Base-by-base conservation (phyloP, 2,113 vertebrate species). In the Brachirus orientalis region DNA sequence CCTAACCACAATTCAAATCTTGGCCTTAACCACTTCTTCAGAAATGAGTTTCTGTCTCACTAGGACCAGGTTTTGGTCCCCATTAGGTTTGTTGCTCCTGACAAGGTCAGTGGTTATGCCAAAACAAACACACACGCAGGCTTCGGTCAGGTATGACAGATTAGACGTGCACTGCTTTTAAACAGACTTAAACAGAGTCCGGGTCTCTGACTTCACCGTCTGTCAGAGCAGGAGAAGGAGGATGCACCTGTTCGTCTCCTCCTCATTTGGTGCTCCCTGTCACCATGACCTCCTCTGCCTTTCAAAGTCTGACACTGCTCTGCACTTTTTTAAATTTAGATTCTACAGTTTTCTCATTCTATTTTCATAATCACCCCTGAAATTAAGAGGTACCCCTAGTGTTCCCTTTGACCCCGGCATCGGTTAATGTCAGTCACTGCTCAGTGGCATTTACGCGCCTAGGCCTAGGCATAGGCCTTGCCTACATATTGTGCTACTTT, bases 401-500 rank as follows among this genome's bases (percentile, higher is more conserved):
- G 0, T 70, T 67, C 12, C 60, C 68, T 76, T 68, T 80, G 76
- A 79, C 77, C 69, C 50, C 22, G 1, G 19, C 43, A 8, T 37
- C n/a, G 3, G 1, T 59, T 48, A 13, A 20, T 1, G 14, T n/a
- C 46, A 11, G 13, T 45, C 51, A 9, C 35, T 33, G 47, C 56
- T 35, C 7, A 5, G 38, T 56, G 41, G 43, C 35, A 38, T 36
- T 18, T 48, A 12, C 0, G 7, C 1, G 3, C 69, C 72, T 63
- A n/a, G n/a, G n/a, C n/a, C n/a, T n/a, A n/a, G n/a, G n/a, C n/a
- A n/a, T n/a, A n/a, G n/a, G n/a, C 65, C 50, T 65, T 73, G 62
- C 69, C 63, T 69, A 75, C 62, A 86, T 74, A 70, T 47, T 86
- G 82, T 86, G 87, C 82, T 79, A 86, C 52, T 81, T 89, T 78